These are phyloP conservation scores for Serripes groenlandicus DNA, from an alignment of 2,888 invertebrate species.

Conservation along the genomic window DNA sequence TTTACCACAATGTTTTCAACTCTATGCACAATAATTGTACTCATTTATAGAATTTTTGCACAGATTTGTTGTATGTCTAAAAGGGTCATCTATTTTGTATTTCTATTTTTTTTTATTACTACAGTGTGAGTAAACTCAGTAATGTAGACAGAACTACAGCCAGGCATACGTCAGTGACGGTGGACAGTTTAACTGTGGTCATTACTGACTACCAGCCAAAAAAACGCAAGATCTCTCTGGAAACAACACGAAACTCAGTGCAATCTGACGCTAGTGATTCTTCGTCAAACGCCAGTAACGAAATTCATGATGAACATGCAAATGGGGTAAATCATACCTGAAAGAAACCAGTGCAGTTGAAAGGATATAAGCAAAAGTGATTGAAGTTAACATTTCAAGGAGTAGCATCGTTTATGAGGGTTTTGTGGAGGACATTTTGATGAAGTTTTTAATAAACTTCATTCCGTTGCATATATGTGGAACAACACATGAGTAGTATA, in stretches of 20 bases:
- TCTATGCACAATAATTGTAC: background rate
- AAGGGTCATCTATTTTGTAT: no score
- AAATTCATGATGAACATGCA: slow-evolving; percentile 56
- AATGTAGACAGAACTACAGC: slow-evolving; percentile 97
- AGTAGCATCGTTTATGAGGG: no score
- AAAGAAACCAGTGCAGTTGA: no score
- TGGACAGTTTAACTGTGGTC: slow-evolving; percentile 98
- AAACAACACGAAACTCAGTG: slow-evolving; percentile 69
- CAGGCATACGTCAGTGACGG: slow-evolving; percentile 97
- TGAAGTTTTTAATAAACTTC: no score
- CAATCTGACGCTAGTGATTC: slow-evolving; percentile 79
- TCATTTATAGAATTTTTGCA: background rate
- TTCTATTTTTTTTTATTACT: no score
- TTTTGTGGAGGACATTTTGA: no score
- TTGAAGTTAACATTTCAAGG: no score
- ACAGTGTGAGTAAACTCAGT: slow-evolving; percentile 87
- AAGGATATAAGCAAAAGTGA: no score
- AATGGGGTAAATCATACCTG: slow-evolving; percentile 51
- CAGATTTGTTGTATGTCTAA: no score
- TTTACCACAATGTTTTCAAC: background rate
- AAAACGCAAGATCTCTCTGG: slow-evolving; percentile 58
- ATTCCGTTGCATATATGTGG: no score
- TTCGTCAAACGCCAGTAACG: slow-evolving; percentile 73
- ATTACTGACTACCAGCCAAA: slow-evolving; percentile 93
- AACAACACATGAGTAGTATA: no score